phyloP scores from a whole-genome alignment of 2,888 invertebrate genomes.

The Glaucopsyche alexis region DNA sequence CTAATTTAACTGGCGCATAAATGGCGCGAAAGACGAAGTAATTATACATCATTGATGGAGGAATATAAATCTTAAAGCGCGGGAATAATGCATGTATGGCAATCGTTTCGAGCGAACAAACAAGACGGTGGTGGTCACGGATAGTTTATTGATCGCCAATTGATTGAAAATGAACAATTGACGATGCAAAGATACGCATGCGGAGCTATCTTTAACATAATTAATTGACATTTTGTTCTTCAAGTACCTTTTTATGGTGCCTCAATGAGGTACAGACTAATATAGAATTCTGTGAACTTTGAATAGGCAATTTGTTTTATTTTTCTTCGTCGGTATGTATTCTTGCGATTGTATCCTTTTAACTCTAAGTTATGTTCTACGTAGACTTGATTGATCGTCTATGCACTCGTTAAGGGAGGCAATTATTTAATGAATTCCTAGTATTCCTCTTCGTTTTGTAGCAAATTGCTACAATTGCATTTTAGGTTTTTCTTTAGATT shows the following conservation, averaged over 20 bases:
- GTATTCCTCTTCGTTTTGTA: background rate
- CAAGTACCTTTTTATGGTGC: conserved; percentile 5
- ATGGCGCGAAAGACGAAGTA: conserved; percentile 38
- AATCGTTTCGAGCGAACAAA: conserved; percentile 41
- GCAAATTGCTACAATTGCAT: background rate
- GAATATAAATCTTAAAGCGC: conserved; percentile 42
- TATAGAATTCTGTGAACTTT: conserved; percentile 25
- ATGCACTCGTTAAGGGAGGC: background rate
- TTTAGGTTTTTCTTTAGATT: background rate
- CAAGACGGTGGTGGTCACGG: conserved; percentile 47
- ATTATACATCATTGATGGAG: conserved; percentile 41
- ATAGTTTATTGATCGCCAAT: conserved; percentile 51
- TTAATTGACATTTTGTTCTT: conserved; percentile 36
- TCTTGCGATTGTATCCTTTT: conserved; percentile 16
- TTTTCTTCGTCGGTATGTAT: conserved; percentile 2
- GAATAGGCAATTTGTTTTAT: conserved; percentile 25
- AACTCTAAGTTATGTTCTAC: background rate
- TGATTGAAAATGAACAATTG: conserved; percentile 49
- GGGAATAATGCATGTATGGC: conserved; percentile 38
- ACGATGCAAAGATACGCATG: conserved; percentile 35
- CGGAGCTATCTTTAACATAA: conserved; percentile 34
- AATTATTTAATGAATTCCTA: background rate
- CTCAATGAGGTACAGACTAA: conserved; percentile 18
- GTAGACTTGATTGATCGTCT: conserved; percentile 2
- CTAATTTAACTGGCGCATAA: conserved; percentile 31